Percentiles rank a stretch among this genome's conserved stretches.
These are phyloP conservation scores for Drosophila borealis DNA, from an alignment of 2,888 invertebrate species.

Conservation along the genomic window DNA sequence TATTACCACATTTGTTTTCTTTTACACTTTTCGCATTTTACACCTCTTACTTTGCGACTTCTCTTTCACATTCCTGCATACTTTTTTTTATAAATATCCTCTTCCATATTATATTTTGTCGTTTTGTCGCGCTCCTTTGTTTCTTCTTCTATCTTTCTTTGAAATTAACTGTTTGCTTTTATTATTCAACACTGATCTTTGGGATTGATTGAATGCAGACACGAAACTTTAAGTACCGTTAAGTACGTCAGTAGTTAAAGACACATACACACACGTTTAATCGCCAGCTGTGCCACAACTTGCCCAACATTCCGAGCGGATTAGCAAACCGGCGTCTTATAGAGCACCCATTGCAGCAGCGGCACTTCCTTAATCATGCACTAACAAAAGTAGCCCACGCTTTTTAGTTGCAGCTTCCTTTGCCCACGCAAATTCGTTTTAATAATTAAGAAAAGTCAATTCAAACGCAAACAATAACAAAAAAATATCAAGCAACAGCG, in stretches of 20 bases:
- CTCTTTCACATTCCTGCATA: too few species aligned
- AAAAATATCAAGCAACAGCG: constrained; percentile 17
- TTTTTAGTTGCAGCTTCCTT: constrained; percentile 23
- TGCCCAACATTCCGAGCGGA: constrained; percentile 14
- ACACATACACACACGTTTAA: constrained; percentile 10
- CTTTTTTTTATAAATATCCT: too few species aligned
- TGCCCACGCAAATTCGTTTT: constrained; percentile 50
- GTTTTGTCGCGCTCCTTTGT: too few species aligned
- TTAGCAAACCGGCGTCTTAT: constrained; percentile 2
- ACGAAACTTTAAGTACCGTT: not conserved
- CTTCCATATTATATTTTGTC: too few species aligned
- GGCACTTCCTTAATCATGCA: constrained; percentile 44
- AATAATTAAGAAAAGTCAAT: constrained; percentile 56
- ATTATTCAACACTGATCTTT: too few species aligned
- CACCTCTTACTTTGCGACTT: too few species aligned
- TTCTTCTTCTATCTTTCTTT: too few species aligned
- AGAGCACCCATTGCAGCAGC: constrained; percentile 11
- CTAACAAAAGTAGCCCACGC: constrained; percentile 31
- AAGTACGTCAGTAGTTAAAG: too few species aligned
- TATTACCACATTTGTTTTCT: too few species aligned
- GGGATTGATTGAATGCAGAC: too few species aligned
- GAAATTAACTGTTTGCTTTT: too few species aligned
- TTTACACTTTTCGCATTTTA: too few species aligned
- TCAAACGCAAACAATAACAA: constrained; percentile 52
- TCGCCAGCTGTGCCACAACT: constrained; percentile 14